phyloP scores from a whole-genome alignment of 2,797 vertebrate species.

The Pelochelys cantorii region DNA sequence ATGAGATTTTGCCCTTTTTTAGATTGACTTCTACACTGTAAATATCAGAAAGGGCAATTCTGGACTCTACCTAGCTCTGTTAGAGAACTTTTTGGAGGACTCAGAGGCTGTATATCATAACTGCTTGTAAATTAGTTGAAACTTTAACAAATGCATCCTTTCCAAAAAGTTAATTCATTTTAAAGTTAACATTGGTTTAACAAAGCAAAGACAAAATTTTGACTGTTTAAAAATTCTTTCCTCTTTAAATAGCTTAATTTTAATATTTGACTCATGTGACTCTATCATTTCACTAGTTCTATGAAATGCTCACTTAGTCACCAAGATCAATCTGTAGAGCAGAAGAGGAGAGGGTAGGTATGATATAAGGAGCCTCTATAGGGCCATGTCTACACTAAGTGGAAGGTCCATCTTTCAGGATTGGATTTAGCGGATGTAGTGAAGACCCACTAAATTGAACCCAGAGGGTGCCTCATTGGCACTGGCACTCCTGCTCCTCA shows the following conservation, averaged over 20 bases:
- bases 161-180: background rate
- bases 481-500: too few relatives aligned
- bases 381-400: too few relatives aligned
- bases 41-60: background rate
- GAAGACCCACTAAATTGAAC: too few relatives aligned
- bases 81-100: background rate
- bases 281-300: background rate
- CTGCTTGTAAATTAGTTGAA: background rate
- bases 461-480: too few relatives aligned
- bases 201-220: background rate
- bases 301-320: background rate
- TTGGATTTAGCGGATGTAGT: too few relatives aligned
- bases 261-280: background rate
- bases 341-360: background rate
- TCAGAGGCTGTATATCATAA: background rate
- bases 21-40: background rate
- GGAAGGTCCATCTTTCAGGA: too few relatives aligned
- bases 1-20: background rate
- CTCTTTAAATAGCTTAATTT: background rate
- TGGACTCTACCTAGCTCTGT: rapidly evolving
- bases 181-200: background rate
- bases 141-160: background rate
- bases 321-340: background rate
- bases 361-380: background rate
- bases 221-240: background rate